A percentile compares a stretch with the other conserved stretches of the same genome.
Evolutionary conservation across 2,113 vertebrate species (phyloP).

Genomic region (Spea bombifrons): DNA sequence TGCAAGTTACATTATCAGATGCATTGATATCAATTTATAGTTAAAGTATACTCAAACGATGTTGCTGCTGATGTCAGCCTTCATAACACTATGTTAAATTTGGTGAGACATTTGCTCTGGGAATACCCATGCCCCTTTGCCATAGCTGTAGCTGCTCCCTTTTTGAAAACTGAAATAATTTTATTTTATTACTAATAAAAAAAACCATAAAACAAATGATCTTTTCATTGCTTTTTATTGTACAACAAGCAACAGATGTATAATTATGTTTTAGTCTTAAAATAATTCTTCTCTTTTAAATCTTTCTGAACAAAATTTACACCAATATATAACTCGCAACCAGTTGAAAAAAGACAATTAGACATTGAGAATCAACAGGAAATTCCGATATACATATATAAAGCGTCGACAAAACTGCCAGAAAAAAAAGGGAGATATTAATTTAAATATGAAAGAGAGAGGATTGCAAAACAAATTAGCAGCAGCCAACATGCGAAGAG

Average conservation of each 20-base stretch:
- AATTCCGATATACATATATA: slow-evolving; percentile 58
- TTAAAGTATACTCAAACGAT: too few species aligned
- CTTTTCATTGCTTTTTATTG: slow-evolving; percentile 82
- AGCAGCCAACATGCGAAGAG: neutral
- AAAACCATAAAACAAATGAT: slow-evolving; percentile 49
- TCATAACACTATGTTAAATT: too few species aligned
- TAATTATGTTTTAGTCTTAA: slow-evolving; percentile 63
- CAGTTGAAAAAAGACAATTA: slow-evolving; percentile 44
- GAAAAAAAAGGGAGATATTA: neutral
- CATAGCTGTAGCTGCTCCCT: too few species aligned
- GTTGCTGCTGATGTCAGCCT: too few species aligned
- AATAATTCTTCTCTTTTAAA: slow-evolving; percentile 75
- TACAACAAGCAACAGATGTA: slow-evolving; percentile 80
- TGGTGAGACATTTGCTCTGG: too few species aligned
- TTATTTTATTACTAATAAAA: neutral
- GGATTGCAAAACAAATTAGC: neutral
- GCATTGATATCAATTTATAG: too few species aligned
- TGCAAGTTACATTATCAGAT: too few species aligned
- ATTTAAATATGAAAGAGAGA: slow-evolving; percentile 47
- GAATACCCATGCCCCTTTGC: too few species aligned
- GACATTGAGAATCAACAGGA: neutral
- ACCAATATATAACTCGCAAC: slow-evolving; percentile 72
- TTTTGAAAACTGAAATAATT: too few species aligned
- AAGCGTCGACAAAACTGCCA: slow-evolving; percentile 47
- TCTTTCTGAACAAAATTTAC: slow-evolving; percentile 71